Evolutionary conservation across 2,888 invertebrate genomes (phyloP), one percentile per base, ranked within the genome.

Genomic region (Amphipoea oculea): DNA sequence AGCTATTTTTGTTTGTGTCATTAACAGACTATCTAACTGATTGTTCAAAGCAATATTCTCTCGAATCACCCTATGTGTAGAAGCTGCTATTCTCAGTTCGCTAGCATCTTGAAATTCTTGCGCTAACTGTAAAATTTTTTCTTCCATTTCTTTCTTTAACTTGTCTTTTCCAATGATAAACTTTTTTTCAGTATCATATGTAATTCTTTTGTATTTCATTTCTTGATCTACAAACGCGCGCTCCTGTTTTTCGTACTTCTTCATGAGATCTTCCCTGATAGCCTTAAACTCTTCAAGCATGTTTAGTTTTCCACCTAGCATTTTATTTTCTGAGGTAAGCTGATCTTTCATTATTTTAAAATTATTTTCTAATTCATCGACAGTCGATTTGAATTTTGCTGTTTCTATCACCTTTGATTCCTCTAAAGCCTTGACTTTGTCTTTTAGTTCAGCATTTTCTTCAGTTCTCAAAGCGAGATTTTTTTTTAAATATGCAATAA

Each of bases 231-330:
- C 97, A 86, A 98, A 97, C 68, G 97, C 97, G 74, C 97, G 96
- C 90, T 99, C 99, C 94, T 99, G 98, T 65, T 97, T 97, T 86
- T 98, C 98, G 92, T 98, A 99, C 93, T 98, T 99, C 85, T 97
- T 97, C 97, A 99, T 98, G 67, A 99, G 95, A 81, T 99, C 98
- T 86, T 99, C 98, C 82, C 98, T 97, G 87, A 99, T 98, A n/a
- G 98, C 97, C 87, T 99, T 97, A 95, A 99, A 99, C 89, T 99
- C 99, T 94, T 99, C 99, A 83, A 99, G 95, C 0, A 99, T 98
- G 89, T 99, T 99, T 17, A 99, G 93, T 96, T 99, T 99, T 62
- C 99, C 99, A 90, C 98, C 98, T 90, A 97, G 92, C 20, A 99
- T 95, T 96, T 99, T 99, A 78, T 99, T 98, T 97, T 99, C 99